Evolutionary conservation across 1,140 invertebrate genomes (phyloP).

Genomic region (Tribolium madens): DNA sequence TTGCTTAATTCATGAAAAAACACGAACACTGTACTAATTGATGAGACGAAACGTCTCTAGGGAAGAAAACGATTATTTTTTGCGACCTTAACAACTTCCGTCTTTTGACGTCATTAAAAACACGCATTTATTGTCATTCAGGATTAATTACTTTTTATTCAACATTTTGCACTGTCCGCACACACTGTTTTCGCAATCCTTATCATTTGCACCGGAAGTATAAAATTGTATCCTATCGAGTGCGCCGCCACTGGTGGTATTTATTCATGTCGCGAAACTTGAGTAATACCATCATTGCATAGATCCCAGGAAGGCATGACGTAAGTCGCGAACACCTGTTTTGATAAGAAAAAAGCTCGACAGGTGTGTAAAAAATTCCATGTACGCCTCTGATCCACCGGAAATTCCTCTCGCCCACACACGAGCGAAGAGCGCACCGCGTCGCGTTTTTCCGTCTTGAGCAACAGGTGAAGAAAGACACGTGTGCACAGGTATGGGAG

Average conservation of each 20-base stretch:
- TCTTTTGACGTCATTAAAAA: too few species aligned
- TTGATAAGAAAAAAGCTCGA: background rate
- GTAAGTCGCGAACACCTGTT: constrained; percentile 1
- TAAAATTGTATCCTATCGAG: too few species aligned
- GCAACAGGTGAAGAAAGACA: constrained; percentile 20
- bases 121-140: too few species aligned
- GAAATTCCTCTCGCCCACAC: constrained; percentile 30
- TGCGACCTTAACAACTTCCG: too few species aligned
- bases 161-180: too few species aligned
- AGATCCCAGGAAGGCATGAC: constrained; percentile 11
- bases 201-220: too few species aligned
- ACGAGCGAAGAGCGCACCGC: background rate
- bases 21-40: background rate
- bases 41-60: too few species aligned
- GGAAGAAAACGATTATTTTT: too few species aligned
- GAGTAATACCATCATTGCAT: background rate
- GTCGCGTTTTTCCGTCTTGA: background rate
- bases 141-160: too few species aligned
- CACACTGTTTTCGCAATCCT: too few species aligned
- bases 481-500: constrained; percentile 6
- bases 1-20: background rate
- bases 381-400: background rate
- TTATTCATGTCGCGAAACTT: background rate
- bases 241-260: too few species aligned
- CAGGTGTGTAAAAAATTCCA: background rate